Evolutionary conservation across 2,888 invertebrate species (phyloP).

Genomic region (Drosophila emarginata): DNA sequence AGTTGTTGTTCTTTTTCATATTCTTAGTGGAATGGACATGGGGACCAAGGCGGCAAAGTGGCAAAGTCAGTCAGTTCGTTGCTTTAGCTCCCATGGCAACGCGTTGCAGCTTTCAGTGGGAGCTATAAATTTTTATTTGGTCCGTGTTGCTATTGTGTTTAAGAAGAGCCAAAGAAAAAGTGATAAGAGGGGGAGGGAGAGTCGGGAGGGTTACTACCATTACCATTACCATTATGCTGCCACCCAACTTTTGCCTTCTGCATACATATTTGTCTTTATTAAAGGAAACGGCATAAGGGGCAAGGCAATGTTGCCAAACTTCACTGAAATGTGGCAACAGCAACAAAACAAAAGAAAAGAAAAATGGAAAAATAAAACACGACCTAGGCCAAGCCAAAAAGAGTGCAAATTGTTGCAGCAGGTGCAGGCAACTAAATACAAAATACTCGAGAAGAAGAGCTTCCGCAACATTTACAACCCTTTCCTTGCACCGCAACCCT

Average conservation of each 20-base stretch:
- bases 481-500: conserved; percentile 17
- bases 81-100: conserved; percentile 30
- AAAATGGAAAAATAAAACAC: conserved; percentile 18
- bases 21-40: conserved; percentile 21
- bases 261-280: conserved; percentile 73
- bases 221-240: conserved; percentile 73
- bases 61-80: conserved; percentile 24
- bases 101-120: conserved; percentile 66
- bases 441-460: conserved; percentile 73
- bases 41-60: conserved; percentile 6
- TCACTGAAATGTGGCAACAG: conserved; percentile 59
- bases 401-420: conserved; percentile 54
- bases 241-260: conserved; percentile 13
- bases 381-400: conserved; percentile 62
- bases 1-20: conserved; percentile 21
- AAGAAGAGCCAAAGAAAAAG: background rate
- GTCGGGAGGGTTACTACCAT: conserved; percentile 47
- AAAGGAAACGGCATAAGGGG: conserved; percentile 22
- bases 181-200: background rate
- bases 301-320: conserved; percentile 64
- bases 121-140: conserved; percentile 76
- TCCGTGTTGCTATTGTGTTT: conserved; percentile 18
- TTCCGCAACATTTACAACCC: conserved; percentile 65
- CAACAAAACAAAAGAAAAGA: conserved; percentile 5
- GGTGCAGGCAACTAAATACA: conserved; percentile 73